phyloP scores from a whole-genome alignment of 2,888 invertebrate species.

The Xylocampa areola region DNA sequence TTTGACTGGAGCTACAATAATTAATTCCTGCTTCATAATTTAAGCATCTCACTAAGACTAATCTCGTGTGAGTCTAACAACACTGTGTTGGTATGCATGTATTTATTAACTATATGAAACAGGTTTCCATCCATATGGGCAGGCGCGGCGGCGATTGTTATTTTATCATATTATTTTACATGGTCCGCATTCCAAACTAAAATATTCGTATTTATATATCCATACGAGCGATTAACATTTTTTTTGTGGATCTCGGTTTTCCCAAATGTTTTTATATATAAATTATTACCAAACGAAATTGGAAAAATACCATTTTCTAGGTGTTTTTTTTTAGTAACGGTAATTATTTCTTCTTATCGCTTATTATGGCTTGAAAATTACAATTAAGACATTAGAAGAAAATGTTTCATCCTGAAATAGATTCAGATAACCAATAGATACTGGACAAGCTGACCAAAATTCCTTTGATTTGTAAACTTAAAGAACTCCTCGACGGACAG shows the following conservation, averaged over 20 bases:
- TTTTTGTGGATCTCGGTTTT: slow-evolving; percentile 57
- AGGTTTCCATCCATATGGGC: slow-evolving; percentile 81
- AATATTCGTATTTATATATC: slow-evolving; percentile 58
- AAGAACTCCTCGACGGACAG: too few species aligned
- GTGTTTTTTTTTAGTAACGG: slow-evolving; percentile 11
- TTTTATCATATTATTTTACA: slow-evolving; percentile 79
- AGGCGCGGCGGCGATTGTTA: slow-evolving; percentile 74
- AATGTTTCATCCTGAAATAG: too few species aligned
- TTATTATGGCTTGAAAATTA: neutral
- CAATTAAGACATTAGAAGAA: neutral
- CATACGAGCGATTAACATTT: slow-evolving; percentile 53
- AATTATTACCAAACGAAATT: slow-evolving; percentile 45
- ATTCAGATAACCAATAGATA: too few species aligned
- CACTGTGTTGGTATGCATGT: slow-evolving; percentile 60
- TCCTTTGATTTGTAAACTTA: too few species aligned
- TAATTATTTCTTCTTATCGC: neutral
- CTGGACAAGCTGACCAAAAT: too few species aligned
- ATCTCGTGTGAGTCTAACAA: slow-evolving; percentile 54
- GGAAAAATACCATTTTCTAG: slow-evolving; percentile 25
- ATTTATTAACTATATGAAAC: slow-evolving; percentile 70
- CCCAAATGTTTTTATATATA: slow-evolving; percentile 48
- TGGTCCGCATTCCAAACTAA: slow-evolving; percentile 77
- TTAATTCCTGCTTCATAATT: too few species aligned
- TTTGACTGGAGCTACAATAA: too few species aligned
- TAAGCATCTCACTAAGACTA: slow-evolving; percentile 27